Evolutionary conservation across 1,140 invertebrate genomes (phyloP).

Genomic region (Carposina sasakii): DNA sequence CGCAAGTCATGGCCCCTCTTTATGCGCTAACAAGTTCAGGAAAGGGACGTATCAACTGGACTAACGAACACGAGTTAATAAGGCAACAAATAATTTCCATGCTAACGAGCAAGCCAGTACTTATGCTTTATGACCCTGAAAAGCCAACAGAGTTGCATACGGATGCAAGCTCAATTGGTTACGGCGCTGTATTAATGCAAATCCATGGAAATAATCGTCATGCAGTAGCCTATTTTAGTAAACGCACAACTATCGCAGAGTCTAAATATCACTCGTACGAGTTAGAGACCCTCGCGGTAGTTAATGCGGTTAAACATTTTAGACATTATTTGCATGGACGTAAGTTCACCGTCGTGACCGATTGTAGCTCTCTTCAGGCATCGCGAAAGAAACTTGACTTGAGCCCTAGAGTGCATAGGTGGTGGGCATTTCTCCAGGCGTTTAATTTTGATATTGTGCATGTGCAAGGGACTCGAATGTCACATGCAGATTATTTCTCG

Average conservation of each 20-base stretch:
- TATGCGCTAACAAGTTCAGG: not conserved
- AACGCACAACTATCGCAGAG: not conserved
- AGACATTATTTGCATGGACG: conserved; percentile 28
- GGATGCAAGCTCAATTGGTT: conserved; percentile 18
- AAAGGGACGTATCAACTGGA: not conserved
- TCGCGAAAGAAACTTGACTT: conserved; percentile 17
- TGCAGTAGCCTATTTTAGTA: not conserved
- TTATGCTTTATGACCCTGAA: conserved; percentile 38
- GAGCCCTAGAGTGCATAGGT: conserved; percentile 25
- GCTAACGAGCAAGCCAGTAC: conserved; percentile 26
- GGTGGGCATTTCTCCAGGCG: conserved; percentile 11
- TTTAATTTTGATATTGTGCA: conserved; percentile 2
- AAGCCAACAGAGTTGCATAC: conserved; percentile 13
- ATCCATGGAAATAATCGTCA: conserved; percentile 22
- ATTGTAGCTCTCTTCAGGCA: conserved; percentile 2
- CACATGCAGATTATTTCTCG: conserved; percentile 16
- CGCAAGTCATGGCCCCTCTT: not conserved
- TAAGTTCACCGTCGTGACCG: conserved; percentile 15
- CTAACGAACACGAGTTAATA: conserved; percentile 12
- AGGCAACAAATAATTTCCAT: conserved; percentile 1
- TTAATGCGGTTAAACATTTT: conserved; percentile 31
- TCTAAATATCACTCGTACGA: not conserved
- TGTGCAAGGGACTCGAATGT: conserved; percentile 13
- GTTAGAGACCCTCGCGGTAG: conserved; percentile 20
- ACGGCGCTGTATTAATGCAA: conserved; percentile 8